Conservation (phyloP, 2,888 invertebrate species). For the Cotesia congregata region DNA sequence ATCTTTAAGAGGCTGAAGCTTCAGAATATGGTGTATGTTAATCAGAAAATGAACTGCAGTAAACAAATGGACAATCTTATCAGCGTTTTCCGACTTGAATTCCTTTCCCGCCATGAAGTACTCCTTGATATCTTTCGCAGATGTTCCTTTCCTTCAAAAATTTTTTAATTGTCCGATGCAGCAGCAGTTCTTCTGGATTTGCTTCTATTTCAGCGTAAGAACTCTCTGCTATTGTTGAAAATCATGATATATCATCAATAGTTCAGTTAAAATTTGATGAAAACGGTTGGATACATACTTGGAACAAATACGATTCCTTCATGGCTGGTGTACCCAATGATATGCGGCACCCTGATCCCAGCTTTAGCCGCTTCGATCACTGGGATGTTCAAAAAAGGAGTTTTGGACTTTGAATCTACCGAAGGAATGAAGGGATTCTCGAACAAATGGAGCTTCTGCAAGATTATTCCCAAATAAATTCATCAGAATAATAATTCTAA, state of each 20-base stretch:
- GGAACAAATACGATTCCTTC: conserved; percentile 50
- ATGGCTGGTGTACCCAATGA: conserved; percentile 55
- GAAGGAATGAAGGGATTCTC: conserved; percentile 49
- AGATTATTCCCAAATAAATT: background rate
- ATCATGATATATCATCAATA: too few relatives aligned
- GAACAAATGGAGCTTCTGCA: background rate
- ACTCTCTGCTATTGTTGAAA: conserved; percentile 36
- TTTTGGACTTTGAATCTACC: conserved; percentile 53
- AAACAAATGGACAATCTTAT: conserved; percentile 48
- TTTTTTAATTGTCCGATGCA: conserved; percentile 38
- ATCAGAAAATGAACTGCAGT: conserved; percentile 53
- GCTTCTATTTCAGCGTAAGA: conserved; percentile 41
- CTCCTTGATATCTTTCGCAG: conserved; percentile 49
- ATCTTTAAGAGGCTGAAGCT: conserved; percentile 47
- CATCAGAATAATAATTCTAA: background rate
- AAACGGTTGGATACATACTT: too few relatives aligned
- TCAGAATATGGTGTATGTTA: conserved; percentile 53
- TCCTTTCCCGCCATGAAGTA: conserved; percentile 55
- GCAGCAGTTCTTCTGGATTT: conserved; percentile 41
- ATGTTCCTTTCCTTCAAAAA: conserved; percentile 42
- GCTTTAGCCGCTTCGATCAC: conserved; percentile 37
- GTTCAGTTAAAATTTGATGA: too few relatives aligned
- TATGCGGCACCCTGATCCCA: conserved; percentile 56
- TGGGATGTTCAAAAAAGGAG: conserved; percentile 54
- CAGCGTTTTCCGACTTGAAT: conserved; percentile 41